Conservation (phyloP, 1,140 invertebrate genomes). For the Zaprionus lachaisei region DNA sequence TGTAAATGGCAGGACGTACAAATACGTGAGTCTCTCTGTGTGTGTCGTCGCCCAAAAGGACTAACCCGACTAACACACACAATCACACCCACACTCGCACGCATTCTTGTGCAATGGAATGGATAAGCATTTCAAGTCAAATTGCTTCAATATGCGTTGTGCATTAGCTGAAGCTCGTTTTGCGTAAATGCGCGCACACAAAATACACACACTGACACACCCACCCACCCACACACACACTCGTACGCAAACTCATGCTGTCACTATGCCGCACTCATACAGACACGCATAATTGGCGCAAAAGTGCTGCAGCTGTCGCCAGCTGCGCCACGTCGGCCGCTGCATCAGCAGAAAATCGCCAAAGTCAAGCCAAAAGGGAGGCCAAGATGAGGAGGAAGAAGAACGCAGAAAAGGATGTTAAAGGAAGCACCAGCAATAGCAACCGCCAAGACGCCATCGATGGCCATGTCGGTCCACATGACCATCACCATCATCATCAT, state of each 20-base stretch:
- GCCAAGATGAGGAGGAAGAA: not conserved
- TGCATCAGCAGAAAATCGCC: slow-evolving; percentile 73
- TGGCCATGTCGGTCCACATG: slow-evolving; percentile 41
- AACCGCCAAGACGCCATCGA: slow-evolving; percentile 64
- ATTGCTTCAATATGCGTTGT: slow-evolving; percentile 79
- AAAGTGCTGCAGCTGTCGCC: slow-evolving; percentile 66
- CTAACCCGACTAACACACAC: slow-evolving; percentile 11
- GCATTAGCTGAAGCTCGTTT: slow-evolving; percentile 74
- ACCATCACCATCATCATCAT: not conserved
- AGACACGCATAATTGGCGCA: slow-evolving; percentile 66
- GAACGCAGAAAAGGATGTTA: slow-evolving; percentile 8
- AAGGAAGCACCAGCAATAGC: slow-evolving; percentile 38
- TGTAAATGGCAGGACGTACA: slow-evolving; percentile 53
- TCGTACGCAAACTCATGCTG: slow-evolving; percentile 14
- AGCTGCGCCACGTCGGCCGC: slow-evolving; percentile 66
- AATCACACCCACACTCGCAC: slow-evolving; percentile 13
- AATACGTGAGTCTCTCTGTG: slow-evolving; percentile 13
- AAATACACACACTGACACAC: slow-evolving; percentile 17
- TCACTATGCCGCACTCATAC: slow-evolving; percentile 3
- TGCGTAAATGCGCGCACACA: slow-evolving; percentile 69
- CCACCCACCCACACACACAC: not conserved
- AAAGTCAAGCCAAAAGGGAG: slow-evolving; percentile 11
- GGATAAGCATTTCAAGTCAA: slow-evolving; percentile 71
- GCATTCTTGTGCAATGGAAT: slow-evolving; percentile 55
- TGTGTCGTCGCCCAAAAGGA: slow-evolving; percentile 7